phyloP scores from a whole-genome alignment of 2,113 vertebrate species.

The Mormoops blainvillei region DNA sequence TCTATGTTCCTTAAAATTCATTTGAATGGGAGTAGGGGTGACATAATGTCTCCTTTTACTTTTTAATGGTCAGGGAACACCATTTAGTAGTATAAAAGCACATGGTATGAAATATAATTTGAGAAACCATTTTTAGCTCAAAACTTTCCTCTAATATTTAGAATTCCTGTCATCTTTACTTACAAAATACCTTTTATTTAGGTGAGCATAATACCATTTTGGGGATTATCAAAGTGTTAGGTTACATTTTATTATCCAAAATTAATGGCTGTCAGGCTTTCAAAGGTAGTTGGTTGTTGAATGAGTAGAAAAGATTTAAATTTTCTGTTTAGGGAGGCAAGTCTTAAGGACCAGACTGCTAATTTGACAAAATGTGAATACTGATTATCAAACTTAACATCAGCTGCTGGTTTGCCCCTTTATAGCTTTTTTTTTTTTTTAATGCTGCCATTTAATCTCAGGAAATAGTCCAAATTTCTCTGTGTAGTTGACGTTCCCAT shows the following conservation, averaged over 20 bases:
- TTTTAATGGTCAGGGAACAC: neutral
- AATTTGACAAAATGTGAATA: conserved; percentile 4
- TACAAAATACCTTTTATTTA: neutral
- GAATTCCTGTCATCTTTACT: neutral
- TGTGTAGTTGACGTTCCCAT: conserved; percentile 49
- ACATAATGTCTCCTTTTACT: neutral
- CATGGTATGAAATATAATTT: neutral
- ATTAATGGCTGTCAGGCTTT: neutral
- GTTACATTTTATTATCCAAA: conserved; percentile 17
- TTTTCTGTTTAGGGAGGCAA: neutral
- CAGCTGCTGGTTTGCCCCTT: neutral
- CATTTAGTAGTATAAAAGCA: neutral
- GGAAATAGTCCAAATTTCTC: conserved; percentile 48
- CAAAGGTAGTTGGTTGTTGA: neutral
- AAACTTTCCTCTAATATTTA: neutral
- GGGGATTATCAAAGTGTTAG: neutral
- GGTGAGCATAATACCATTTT: neutral
- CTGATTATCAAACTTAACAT: conserved; percentile 18
- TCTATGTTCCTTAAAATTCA: neutral
- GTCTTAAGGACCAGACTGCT: neutral
- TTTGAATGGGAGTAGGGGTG: neutral
- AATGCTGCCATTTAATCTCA: conserved; percentile 10
- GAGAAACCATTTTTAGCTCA: neutral
- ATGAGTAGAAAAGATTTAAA: neutral
- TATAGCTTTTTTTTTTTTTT: neutral